Evolutionary conservation across 2,113 vertebrate species (phyloP), one percentile per base, ranked within the genome.

Genomic region (Dolichotis patagonum): DNA sequence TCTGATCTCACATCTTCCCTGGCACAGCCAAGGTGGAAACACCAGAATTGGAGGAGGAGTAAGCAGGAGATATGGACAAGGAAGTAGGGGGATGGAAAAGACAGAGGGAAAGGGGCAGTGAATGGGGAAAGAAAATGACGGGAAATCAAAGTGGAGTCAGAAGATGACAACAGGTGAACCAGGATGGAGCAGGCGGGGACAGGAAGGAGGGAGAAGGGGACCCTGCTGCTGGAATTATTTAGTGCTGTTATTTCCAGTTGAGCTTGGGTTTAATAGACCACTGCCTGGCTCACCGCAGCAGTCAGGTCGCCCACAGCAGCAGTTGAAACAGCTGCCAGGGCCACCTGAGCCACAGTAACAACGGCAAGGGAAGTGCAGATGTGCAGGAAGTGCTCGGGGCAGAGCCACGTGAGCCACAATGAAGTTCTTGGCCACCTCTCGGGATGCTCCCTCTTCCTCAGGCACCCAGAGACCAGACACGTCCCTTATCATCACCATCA

Each of bases 351-450:
- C 65, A 75, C 92, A 67, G 92, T 93, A 92, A 82, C 95, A 98
- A 97, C 35, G 78, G 92, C 85, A 88, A 56, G 90, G 85, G 85
- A 92, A 86, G 85, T 13, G 75, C 97, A 98, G 95, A 96, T 91
- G 97, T 94, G 90, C 97, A 97, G 96, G 96, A 98, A 97, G 96
- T 91, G 20, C 86, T 65, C 88, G 96, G 96, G 90, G 78, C 71
- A 49, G 46, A 91, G 96, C 90, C 91, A 95, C 58, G 71, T 65
- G 84, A 54, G 82, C 83, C 54, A 7, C 54, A 90, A 63, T 77
- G 67, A 62, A 1, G 1, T 19, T 91, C 85, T 60, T 16, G 35
- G 91, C 26, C 71, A 84, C 73, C 35, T 95, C 82, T 7, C 8
- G 91, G 75, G 87, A 93, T 54, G 56, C 13, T n/a, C 12, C 0